These are phyloP conservation scores for Argopecten irradians DNA, from an alignment of 1,140 invertebrate genomes.

Conservation along the genomic window DNA sequence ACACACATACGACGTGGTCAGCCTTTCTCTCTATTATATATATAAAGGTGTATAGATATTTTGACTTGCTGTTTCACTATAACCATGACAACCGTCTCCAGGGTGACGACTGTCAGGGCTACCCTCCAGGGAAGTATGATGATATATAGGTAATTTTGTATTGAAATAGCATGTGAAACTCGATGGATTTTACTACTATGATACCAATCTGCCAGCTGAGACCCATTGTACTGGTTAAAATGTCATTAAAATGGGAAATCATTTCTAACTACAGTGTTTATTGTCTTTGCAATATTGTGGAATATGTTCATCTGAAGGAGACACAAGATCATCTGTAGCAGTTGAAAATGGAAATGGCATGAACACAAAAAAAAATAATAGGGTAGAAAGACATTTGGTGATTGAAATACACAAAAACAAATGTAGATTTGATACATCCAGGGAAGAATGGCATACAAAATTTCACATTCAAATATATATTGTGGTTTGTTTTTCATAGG, in stretches of 20 bases:
- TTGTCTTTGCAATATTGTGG: background rate
- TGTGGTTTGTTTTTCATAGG: too few relatives aligned
- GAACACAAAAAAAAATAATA: too few relatives aligned
- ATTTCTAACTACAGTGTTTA: background rate
- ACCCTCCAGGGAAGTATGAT: background rate
- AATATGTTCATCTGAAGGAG: too few relatives aligned
- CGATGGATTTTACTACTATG: constrained; percentile 8
- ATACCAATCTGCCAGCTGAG: background rate
- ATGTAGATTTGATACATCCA: too few relatives aligned
- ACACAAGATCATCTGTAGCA: too few relatives aligned
- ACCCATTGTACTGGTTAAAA: constrained; percentile 20
- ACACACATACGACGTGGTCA: background rate
- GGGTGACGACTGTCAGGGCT: background rate
- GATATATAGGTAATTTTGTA: constrained; percentile 2
- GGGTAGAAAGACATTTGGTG: too few relatives aligned
- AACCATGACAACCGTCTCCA: background rate
- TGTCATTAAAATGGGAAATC: constrained; percentile 17
- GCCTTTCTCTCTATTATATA: background rate
- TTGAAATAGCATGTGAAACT: constrained; percentile 5
- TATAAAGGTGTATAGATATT: constrained; percentile 7
- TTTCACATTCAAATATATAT: too few relatives aligned
- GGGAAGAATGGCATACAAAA: too few relatives aligned
- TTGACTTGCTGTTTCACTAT: background rate
- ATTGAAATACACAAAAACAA: too few relatives aligned
- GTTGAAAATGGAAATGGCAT: too few relatives aligned